phyloP scores from a whole-genome alignment of 30 jellyfish, hydroid and myxozoan genomes.

The Calvadosia cruxmelitensis region DNA sequence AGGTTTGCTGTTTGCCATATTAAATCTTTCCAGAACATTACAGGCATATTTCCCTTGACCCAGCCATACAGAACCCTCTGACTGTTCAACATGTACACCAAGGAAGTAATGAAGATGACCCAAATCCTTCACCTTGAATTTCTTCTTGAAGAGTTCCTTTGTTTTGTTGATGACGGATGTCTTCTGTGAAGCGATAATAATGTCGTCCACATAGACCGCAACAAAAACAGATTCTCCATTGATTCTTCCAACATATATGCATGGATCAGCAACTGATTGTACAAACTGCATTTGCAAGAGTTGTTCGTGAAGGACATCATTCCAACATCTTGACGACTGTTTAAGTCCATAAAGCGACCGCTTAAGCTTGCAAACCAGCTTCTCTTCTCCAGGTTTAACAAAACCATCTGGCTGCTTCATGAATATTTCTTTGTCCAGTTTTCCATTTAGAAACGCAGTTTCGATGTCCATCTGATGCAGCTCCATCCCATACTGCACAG shows the following conservation, averaged over 20 bases:
- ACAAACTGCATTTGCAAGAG: neutral
- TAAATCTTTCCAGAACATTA: slow-evolving; percentile 2
- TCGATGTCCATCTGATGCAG: slow-evolving; percentile 3
- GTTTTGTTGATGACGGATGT: neutral
- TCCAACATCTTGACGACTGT: neutral
- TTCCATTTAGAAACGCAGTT: neutral
- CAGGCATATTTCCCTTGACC: slow-evolving; percentile 2
- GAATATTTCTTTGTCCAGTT: neutral
- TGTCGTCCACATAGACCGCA: neutral
- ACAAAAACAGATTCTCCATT: neutral
- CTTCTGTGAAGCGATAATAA: neutral
- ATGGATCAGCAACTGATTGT: slow-evolving; percentile 5
- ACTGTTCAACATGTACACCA: neutral
- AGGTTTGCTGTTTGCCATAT: neutral
- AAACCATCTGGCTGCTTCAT: slow-evolving; percentile 3
- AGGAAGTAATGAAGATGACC: neutral
- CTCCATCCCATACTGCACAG: slow-evolving; percentile 2
- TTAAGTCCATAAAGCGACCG: neutral
- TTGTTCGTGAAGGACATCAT: neutral
- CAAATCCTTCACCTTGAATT: neutral
- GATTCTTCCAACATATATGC: neutral
- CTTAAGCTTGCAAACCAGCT: neutral
- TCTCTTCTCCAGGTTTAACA: slow-evolving; percentile 1
- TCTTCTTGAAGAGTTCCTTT: neutral
- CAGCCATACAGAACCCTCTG: slow-evolving; percentile 1